Base-by-base conservation (phyloP, 2,888 invertebrate genomes). In the Ametastegia equiseti region DNA sequence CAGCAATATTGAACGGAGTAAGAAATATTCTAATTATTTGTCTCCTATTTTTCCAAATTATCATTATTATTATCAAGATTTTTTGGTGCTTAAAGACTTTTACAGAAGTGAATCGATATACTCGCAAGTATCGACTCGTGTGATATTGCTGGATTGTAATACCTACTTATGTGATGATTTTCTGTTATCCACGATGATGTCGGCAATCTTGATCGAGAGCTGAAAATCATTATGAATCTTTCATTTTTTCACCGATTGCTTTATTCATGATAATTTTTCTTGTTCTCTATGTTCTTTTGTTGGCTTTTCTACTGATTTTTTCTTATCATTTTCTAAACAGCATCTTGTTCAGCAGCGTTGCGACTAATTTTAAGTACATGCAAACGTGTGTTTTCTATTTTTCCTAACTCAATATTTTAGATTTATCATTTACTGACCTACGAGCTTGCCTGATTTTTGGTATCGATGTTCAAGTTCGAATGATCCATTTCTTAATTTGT, bases 181-280 rank as follows among this genome's bases (percentile, higher is more conserved):
- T 36, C n/a, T 36, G 36, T 65, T 65, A 19, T 65, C 65, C 36
- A 65, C 39, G 36, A 65, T 65, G 65, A n/a, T 36, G 39, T 65
- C 39, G 36, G 65, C 36, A 11, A 65, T 65, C 65, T 36, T 36
- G 39, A n/a, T 65, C n/a, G 19, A 39, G 19, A 15, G 1, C 36
- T 13, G 33, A 6, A 19, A 65, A 65, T 57, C 27, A 19, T 13
- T n/a, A n/a, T n/a, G n/a, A n/a, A n/a, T n/a, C n/a, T n/a, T n/a
- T n/a, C n/a, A n/a, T n/a, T n/a, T n/a, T n/a, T n/a, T n/a, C n/a
- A n/a, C n/a, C n/a, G n/a, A n/a, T n/a, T n/a, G n/a, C n/a, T n/a
- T n/a, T n/a, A n/a, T 1, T 19, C 19, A 50, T 15, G 65, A n/a
- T 65, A 36, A 6, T 36, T 36, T 1, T 1, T 36, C 39, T 39